Base-by-base conservation (phyloP, 2,797 vertebrate species). In the Scolopax bukidnonensis region DNA sequence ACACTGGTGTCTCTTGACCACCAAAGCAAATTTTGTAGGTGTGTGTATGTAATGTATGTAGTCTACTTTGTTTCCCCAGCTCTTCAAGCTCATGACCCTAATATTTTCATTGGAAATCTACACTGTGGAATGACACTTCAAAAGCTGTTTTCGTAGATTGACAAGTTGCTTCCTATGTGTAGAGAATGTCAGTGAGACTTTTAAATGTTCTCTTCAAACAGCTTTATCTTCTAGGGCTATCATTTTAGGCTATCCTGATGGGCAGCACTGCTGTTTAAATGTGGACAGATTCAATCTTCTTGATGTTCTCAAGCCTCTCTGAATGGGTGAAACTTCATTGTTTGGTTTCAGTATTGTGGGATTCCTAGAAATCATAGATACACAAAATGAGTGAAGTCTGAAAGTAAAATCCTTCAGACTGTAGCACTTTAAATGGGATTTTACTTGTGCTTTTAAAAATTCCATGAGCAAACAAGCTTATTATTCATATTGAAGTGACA, bases 131-230 rank as follows among this genome's bases (percentile, higher is more conserved):
- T 67, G 43, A 30, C 25, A 24, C 63, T 78, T 59, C 25, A 24
- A 38, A 47, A 74, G 28, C 30, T 67, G 24, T 6, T 18, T 78
- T 74, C 3, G 1, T 71, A 23, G 63, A 50, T 45, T 77, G 18
- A 33, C 1, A 0, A 8, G 12, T 61, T 79, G 36, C 32, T 84
- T 84, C 41, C 27, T 2, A 0, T 41, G 20, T 28, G 10, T 40
- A 40, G 40, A 40, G 12, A 60, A 40, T 16, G 38, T 69, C 67
- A 43, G 41, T 65, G 56, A 69, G 25, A 27, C 36, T 71, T 93
- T 64, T 61, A 43, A 47, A 48, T 40, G 54, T 73, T 83, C 19
- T 14, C 15, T 63, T 57, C 54, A 78, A 67, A 60, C 25, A 78
- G 41, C 33, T 95, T 78, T 84, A 15, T 56, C 19, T 93, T 85